Evolutionary conservation across 2,888 invertebrate species (phyloP).

Genomic region (Poecilobothrus nobilitatus): DNA sequence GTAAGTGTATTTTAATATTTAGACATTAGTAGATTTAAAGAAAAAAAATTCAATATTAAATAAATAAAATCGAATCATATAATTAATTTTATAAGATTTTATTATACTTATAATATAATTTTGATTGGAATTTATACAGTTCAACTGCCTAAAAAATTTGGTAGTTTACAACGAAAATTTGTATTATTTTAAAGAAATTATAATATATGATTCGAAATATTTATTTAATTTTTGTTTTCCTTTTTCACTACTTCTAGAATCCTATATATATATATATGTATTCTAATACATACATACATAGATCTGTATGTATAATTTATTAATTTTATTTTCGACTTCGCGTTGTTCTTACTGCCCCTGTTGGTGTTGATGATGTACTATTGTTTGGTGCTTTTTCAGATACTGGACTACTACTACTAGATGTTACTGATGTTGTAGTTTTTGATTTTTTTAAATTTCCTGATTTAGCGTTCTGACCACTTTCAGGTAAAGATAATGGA

Average conservation of each 20-base stretch:
- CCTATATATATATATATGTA: background rate
- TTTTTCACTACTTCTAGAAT: background rate
- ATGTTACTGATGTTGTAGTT: background rate
- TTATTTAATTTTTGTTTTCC: background rate
- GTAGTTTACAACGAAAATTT: background rate
- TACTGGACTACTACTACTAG: slow-evolving; percentile 2
- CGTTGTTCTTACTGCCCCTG: slow-evolving; percentile 21
- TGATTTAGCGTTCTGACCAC: slow-evolving; percentile 22
- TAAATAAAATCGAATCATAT: background rate
- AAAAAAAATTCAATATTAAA: background rate
- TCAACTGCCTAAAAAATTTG: background rate
- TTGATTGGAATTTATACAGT: background rate
- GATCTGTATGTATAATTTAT: slow-evolving; percentile 8
- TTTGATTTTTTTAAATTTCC: slow-evolving; percentile 12
- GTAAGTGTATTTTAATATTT: background rate
- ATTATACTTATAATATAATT: background rate
- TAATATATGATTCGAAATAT: background rate
- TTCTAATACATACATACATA: background rate
- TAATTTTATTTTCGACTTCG: slow-evolving; percentile 29
- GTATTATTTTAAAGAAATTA: background rate
- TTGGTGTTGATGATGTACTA: slow-evolving; percentile 14
- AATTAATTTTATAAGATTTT: background rate
- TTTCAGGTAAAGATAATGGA: slow-evolving; percentile 9
- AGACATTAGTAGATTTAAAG: background rate
- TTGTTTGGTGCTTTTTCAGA: slow-evolving; percentile 14